phyloP scores from a whole-genome alignment of 2,113 vertebrate genomes.

The Mobula hypostoma region DNA sequence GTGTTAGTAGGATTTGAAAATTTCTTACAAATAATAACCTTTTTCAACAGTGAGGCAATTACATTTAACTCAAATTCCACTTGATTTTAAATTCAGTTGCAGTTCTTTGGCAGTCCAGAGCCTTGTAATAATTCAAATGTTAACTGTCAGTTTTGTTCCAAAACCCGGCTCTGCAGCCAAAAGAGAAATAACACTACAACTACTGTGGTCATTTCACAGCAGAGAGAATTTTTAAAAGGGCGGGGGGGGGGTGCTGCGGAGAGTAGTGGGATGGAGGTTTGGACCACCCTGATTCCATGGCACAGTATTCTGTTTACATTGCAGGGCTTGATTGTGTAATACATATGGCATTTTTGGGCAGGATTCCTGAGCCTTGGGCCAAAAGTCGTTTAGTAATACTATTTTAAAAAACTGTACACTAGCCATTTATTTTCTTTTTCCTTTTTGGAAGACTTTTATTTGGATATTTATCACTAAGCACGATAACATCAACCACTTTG shows the following conservation, averaged over 20 bases:
- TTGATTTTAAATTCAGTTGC: conserved; percentile 51
- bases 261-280: conserved; percentile 54
- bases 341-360: conserved; percentile 99
- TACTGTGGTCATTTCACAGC: conserved; percentile 61
- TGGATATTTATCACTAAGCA: not conserved
- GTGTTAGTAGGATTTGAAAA: not conserved
- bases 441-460: conserved; percentile 15
- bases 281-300: conserved; percentile 91
- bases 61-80: conserved; percentile 51
- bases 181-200: conserved; percentile 69
- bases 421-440: conserved; percentile 30
- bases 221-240: conserved; percentile 41
- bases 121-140: conserved; percentile 51
- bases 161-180: conserved; percentile 58
- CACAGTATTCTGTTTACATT: conserved; percentile 95
- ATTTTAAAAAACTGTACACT: conserved; percentile 29
- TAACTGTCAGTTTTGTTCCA: conserved; percentile 49
- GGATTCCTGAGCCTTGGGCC: conserved; percentile 77
- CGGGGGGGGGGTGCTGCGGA: not conserved
- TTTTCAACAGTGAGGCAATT: conserved; percentile 41
- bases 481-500: conserved; percentile 33
- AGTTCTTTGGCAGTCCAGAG: conserved; percentile 52
- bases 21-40: not conserved
- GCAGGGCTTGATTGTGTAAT: conserved; percentile 96
- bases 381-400: conserved; percentile 66